These are phyloP conservation scores for Nomada fucata DNA, from an alignment of 2,888 invertebrate genomes.

Conservation along the genomic window DNA sequence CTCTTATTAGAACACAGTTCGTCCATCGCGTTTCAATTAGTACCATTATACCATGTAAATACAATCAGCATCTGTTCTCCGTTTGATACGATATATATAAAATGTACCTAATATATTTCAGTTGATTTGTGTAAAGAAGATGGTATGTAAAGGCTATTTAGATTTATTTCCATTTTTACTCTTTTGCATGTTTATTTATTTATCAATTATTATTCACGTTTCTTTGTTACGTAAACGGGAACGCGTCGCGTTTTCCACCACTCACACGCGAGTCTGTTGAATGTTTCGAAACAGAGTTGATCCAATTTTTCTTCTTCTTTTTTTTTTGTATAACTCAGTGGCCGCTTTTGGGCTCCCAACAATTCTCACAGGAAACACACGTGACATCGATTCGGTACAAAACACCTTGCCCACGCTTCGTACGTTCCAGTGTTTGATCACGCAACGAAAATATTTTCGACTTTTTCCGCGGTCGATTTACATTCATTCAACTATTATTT, in stretches of 20 bases:
- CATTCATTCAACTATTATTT: neutral
- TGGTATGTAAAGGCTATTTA: constrained; percentile 81
- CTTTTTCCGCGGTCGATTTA: too few species aligned
- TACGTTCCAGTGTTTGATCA: neutral
- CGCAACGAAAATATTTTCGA: neutral
- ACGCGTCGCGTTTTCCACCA: constrained; percentile 8
- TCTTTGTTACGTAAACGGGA: constrained; percentile 52
- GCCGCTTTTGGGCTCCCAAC: neutral
- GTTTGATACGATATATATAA: constrained; percentile 67
- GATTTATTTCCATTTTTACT: constrained; percentile 78
- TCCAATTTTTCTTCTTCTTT: too few species aligned
- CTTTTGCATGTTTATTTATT: constrained; percentile 79
- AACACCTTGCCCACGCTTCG: too few species aligned
- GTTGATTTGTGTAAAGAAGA: constrained; percentile 83
- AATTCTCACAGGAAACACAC: neutral
- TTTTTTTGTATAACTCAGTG: neutral
- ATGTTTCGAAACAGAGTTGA: neutral
- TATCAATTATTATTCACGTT: constrained; percentile 62
- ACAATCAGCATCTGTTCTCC: constrained; percentile 38
- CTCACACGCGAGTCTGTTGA: constrained; percentile 6
- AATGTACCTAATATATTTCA: constrained; percentile 81
- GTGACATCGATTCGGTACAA: too few species aligned
- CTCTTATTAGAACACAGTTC: neutral
- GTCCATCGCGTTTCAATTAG: neutral
- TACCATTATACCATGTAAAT: constrained; percentile 43